These are phyloP conservation scores for Holothuria glaberrima DNA, from an alignment of 35 echinoderm and acorn worm species.

Conservation along the genomic window DNA sequence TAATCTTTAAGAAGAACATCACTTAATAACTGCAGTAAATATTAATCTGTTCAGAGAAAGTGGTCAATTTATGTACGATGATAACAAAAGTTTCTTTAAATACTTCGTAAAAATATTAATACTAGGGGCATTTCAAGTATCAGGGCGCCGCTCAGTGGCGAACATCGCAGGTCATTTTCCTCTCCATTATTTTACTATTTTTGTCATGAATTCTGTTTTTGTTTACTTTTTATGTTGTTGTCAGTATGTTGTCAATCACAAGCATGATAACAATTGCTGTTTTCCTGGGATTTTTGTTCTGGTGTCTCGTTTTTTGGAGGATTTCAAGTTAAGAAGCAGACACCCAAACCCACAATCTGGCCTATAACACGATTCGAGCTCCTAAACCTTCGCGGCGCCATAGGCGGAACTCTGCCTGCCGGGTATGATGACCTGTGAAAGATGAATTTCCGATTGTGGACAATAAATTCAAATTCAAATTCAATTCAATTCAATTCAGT, in stretches of 20 bases:
- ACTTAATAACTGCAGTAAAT: too few species aligned
- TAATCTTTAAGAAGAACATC: too few species aligned
- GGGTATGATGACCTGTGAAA: too few species aligned
- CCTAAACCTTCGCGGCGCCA: neutral
- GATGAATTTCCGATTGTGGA: too few species aligned
- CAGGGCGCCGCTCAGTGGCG: conserved; percentile 2
- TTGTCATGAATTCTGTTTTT: conserved; percentile 16
- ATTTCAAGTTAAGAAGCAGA: neutral
- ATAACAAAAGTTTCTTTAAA: too few species aligned
- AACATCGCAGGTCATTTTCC: neutral
- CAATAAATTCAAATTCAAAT: too few species aligned
- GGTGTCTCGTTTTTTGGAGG: conserved; percentile 11
- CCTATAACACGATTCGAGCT: conserved; percentile 9
- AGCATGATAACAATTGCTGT: neutral
- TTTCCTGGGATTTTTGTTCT: conserved; percentile 1
- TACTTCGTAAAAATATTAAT: too few species aligned
- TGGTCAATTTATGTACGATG: too few species aligned
- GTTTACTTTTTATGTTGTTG: conserved; percentile 5
- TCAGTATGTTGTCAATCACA: conserved; percentile 16
- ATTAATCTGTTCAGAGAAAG: too few species aligned
- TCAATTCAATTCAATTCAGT: too few species aligned
- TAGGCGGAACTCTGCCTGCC: neutral
- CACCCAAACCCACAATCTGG: conserved; percentile 18
- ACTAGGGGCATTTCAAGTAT: too few species aligned
- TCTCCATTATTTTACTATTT: neutral